phyloP scores from a whole-genome alignment of 2,113 vertebrate genomes.

The Ceyx margarethae region DNA sequence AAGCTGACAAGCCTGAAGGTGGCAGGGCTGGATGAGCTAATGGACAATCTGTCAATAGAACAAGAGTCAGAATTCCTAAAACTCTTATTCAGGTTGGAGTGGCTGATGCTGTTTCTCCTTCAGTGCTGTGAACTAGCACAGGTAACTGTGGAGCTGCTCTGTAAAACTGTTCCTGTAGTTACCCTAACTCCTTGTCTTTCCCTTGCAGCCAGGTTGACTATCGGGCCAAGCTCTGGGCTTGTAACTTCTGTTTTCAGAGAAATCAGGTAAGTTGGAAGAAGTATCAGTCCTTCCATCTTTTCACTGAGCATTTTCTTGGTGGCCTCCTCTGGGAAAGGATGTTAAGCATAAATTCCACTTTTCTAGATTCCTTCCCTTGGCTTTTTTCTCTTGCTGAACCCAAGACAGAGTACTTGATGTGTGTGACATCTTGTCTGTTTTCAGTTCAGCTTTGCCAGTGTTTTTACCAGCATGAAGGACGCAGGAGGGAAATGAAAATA shows the following conservation, averaged over 20 bases:
- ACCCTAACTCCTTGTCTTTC: neutral
- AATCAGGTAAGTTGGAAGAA: conserved; percentile 84
- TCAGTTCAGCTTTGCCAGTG: neutral
- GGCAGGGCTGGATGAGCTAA: neutral
- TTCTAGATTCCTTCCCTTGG: neutral
- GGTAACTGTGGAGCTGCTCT: neutral
- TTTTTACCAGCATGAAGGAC: neutral
- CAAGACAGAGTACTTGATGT: neutral
- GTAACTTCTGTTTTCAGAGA: conserved; percentile 98
- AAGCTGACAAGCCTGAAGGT: neutral
- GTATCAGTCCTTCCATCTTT: neutral
- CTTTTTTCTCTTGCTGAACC: neutral
- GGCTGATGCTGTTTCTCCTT: neutral
- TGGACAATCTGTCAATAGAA: neutral
- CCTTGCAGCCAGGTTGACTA: conserved; percentile 92
- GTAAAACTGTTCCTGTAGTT: neutral
- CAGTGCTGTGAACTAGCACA: neutral
- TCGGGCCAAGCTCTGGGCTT: conserved; percentile 96
- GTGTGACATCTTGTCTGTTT: neutral
- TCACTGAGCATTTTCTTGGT: neutral
- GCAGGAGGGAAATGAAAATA: neutral
- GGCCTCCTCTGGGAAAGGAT: neutral
- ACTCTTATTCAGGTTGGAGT: neutral
- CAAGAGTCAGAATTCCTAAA: neutral
- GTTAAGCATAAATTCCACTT: neutral